Conservation (phyloP, 2,888 invertebrate genomes). For the Macrophya annulata region DNA sequence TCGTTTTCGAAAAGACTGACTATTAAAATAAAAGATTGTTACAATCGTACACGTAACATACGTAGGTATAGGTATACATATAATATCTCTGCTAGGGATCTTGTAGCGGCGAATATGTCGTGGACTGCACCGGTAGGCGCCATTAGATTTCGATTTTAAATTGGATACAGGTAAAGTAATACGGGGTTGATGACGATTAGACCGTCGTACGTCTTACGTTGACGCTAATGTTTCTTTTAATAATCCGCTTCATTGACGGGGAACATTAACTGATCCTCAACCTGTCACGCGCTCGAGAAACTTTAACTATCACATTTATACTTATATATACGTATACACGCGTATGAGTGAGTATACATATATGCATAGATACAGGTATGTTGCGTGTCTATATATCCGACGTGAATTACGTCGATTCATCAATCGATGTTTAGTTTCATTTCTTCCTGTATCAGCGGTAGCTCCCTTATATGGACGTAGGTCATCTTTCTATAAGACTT, state of each 20-base stretch:
- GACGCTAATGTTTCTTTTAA: slow-evolving; percentile 67
- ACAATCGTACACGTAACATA: slow-evolving; percentile 50
- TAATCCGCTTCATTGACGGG: slow-evolving; percentile 65
- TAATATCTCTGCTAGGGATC: slow-evolving; percentile 19
- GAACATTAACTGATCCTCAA: slow-evolving; percentile 62
- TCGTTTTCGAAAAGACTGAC: neutral
- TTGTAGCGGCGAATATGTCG: neutral
- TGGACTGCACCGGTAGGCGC: slow-evolving; percentile 33
- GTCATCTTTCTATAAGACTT: neutral
- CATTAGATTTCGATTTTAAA: slow-evolving; percentile 61
- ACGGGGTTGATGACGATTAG: slow-evolving; percentile 65
- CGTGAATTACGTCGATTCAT: neutral
- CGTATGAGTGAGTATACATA: neutral
- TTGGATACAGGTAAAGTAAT: slow-evolving; percentile 60
- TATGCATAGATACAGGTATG: too few species aligned
- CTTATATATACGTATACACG: neutral
- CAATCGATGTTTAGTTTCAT: neutral
- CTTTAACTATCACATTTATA: neutral
- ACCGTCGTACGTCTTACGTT: slow-evolving; percentile 62
- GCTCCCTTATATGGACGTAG: neutral
- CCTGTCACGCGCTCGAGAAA: neutral
- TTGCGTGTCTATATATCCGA: neutral
- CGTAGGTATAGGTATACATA: neutral
- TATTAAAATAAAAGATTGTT: slow-evolving; percentile 37
- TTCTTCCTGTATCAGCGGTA: neutral